Evolutionary conservation across 2,797 vertebrate species (phyloP).

Genomic region (Cygnus olor): DNA sequence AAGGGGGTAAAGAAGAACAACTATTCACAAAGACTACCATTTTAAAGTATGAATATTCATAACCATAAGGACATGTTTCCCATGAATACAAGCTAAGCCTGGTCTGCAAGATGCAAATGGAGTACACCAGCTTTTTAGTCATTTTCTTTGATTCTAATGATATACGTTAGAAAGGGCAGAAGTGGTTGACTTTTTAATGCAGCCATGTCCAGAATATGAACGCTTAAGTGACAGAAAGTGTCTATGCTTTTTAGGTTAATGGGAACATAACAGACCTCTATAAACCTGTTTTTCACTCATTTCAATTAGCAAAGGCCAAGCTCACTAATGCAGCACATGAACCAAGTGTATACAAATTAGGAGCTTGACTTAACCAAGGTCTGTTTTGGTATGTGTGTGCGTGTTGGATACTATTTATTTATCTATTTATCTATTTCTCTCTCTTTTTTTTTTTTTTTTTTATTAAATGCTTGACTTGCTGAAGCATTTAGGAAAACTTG

Average conservation of each 20-base stretch:
- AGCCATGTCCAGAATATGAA: conserved; percentile 9
- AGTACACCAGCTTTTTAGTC: conserved; percentile 27
- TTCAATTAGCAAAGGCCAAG: conserved; percentile 36
- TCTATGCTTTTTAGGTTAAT: conserved; percentile 54
- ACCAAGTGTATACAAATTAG: background rate
- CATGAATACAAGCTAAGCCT: background rate
- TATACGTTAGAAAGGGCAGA: conserved; percentile 36
- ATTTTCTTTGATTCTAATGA: conserved; percentile 57
- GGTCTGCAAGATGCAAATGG: conserved; percentile 1
- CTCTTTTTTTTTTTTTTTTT: background rate
- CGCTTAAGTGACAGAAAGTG: conserved; percentile 60
- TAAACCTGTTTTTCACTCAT: conserved; percentile 38
- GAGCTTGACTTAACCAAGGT: conserved; percentile 35
- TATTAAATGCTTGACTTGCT: background rate
- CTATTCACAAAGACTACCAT: conserved; percentile 13
- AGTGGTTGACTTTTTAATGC: conserved; percentile 18
- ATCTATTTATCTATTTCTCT: background rate
- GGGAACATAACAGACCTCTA: conserved; percentile 35
- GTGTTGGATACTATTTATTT: background rate
- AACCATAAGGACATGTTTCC: conserved; percentile 21
- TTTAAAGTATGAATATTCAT: conserved; percentile 63
- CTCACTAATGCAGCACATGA: background rate
- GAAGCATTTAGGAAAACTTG: background rate
- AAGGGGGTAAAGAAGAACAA: background rate
- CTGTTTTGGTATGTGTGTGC: background rate